phyloP scores from a whole-genome alignment of 92 coral and sea anemone species.

The Phenganax marumi region DNA sequence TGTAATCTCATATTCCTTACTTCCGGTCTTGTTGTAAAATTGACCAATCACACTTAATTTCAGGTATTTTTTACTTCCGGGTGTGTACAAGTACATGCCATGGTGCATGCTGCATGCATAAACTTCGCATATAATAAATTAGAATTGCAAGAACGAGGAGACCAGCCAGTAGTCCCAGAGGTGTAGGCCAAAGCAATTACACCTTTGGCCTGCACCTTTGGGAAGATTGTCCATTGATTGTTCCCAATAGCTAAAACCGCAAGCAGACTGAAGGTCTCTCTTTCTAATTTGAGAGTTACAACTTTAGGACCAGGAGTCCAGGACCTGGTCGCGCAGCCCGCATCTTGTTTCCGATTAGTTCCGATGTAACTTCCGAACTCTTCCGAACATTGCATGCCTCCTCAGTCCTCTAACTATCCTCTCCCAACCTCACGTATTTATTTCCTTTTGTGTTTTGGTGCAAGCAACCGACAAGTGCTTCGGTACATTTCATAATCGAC shows the following conservation, averaged over 20 bases:
- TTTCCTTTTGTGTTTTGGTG: not conserved
- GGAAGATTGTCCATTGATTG: too few relatives aligned
- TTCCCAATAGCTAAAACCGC: too few relatives aligned
- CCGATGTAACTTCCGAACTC: not conserved
- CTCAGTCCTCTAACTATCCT: not conserved
- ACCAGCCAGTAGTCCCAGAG: too few relatives aligned
- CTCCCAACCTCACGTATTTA: not conserved
- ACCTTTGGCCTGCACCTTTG: too few relatives aligned
- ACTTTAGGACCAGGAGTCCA: too few relatives aligned
- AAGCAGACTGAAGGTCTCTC: too few relatives aligned
- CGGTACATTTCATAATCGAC: slow-evolving; percentile 1
- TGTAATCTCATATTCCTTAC: not conserved
- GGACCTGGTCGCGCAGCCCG: not conserved
- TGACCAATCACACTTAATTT: not conserved
- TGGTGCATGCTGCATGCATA: not conserved
- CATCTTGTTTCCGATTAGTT: not conserved
- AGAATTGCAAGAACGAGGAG: too few relatives aligned
- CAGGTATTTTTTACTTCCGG: not conserved
- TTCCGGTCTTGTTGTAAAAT: not conserved
- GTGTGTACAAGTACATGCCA: not conserved
- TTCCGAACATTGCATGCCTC: not conserved
- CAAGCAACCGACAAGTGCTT: not conserved
- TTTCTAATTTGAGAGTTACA: too few relatives aligned
- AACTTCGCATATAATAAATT: too few relatives aligned
- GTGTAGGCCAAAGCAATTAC: too few relatives aligned